Evolutionary conservation across 2,797 vertebrate genomes (phyloP).

Genomic region (Hyperoplus immaculatus): DNA sequence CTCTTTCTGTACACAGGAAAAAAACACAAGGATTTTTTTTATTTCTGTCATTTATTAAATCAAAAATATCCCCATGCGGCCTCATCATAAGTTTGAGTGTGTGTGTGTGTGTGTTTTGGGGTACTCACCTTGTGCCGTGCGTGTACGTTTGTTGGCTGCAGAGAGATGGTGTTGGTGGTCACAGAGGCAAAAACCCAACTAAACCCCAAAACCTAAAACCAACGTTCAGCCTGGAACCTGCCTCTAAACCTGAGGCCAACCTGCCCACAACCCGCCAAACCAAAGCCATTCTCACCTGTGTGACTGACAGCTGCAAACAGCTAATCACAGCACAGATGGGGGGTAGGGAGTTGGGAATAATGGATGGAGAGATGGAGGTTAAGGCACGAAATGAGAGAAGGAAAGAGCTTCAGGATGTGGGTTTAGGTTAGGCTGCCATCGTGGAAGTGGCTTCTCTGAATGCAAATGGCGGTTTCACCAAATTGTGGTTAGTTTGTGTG

Average conservation of each 20-base stretch:
- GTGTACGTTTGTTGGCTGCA: slow-evolving; percentile 15
- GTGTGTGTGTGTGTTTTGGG: slow-evolving; percentile 32
- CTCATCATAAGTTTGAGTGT: background rate
- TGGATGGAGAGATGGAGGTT: slow-evolving; percentile 14
- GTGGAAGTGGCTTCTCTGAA: slow-evolving; percentile 74
- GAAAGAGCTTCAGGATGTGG: slow-evolving; percentile 76
- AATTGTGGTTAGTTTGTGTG: slow-evolving; percentile 57
- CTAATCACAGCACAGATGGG: slow-evolving; percentile 52
- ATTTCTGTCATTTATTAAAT: background rate
- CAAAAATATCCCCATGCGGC: background rate
- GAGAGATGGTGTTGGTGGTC: slow-evolving; percentile 65
- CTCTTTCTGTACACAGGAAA: background rate
- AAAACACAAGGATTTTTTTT: background rate
- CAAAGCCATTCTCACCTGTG: slow-evolving; percentile 49
- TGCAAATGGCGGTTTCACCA: slow-evolving; percentile 78
- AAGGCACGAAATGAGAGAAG: slow-evolving; percentile 48
- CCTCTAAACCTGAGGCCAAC: slow-evolving; percentile 43
- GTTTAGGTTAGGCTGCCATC: slow-evolving; percentile 39
- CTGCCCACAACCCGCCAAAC: slow-evolving; percentile 67
- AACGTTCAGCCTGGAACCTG: slow-evolving; percentile 18
- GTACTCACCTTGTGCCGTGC: slow-evolving; percentile 69
- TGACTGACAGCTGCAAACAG: slow-evolving; percentile 39
- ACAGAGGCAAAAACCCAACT: slow-evolving; percentile 67
- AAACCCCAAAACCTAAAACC: slow-evolving; percentile 77
- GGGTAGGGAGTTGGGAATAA: background rate